A percentile compares a stretch with the other conserved stretches of the same genome.
Evolutionary conservation across 2,113 vertebrate species (phyloP).

Genomic region (Calcarius ornatus): DNA sequence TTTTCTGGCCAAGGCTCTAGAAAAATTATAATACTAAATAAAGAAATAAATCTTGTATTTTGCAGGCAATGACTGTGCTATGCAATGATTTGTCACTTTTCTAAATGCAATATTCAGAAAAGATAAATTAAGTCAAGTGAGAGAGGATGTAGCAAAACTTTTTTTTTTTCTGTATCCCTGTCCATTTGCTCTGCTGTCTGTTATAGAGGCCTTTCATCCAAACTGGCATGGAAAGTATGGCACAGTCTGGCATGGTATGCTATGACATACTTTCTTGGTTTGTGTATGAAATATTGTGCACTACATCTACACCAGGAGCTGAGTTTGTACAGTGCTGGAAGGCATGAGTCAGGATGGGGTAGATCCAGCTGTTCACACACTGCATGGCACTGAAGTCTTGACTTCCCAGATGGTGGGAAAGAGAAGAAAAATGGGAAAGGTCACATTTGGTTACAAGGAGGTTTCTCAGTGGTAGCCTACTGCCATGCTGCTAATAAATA

Average conservation of each 20-base stretch:
- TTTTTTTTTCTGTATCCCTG: neutral
- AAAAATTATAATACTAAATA: neutral
- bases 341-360: neutral
- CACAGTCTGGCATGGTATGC: neutral
- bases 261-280: neutral
- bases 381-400: neutral
- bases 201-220: neutral
- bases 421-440: neutral
- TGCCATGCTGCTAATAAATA: neutral
- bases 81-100: neutral
- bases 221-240: neutral
- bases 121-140: neutral
- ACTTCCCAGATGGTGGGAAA: neutral
- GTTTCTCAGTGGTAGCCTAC: neutral
- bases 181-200: neutral
- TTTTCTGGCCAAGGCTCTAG: neutral
- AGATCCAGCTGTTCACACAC: neutral
- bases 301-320: neutral
- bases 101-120: neutral
- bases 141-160: neutral
- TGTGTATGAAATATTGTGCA: neutral
- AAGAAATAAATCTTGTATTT: neutral
- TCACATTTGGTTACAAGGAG: neutral
- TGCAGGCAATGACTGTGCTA: neutral
- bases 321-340: neutral